Conservation (phyloP, 1,140 invertebrate genomes). For the Drosophila nigromelanica region DNA sequence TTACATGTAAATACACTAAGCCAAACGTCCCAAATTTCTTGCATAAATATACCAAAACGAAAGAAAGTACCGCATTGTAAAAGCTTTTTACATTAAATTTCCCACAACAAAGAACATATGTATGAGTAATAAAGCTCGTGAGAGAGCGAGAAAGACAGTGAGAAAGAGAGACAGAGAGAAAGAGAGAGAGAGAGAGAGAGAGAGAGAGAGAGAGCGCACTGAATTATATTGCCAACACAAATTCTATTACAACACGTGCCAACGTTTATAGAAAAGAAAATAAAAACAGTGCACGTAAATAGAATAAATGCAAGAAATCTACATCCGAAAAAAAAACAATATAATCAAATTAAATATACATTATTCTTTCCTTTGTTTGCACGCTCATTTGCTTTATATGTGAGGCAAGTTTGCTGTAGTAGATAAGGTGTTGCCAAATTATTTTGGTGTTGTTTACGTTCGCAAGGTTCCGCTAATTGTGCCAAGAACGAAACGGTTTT, state of each 20-base stretch:
- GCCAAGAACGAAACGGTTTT: constrained; percentile 60
- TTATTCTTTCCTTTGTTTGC: constrained; percentile 12
- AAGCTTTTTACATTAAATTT: constrained; percentile 61
- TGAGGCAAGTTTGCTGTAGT: not conserved
- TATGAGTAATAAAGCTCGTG: constrained; percentile 32
- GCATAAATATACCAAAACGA: constrained; percentile 24
- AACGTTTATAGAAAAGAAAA: not conserved
- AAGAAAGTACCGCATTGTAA: constrained; percentile 16
- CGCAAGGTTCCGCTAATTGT: constrained; percentile 71
- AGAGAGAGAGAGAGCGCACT: constrained; percentile 37
- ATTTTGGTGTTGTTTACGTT: constrained; percentile 13
- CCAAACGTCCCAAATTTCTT: not conserved
- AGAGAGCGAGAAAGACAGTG: constrained; percentile 2
- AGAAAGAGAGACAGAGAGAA: constrained; percentile 13
- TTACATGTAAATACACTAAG: too few relatives aligned
- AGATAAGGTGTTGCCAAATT: constrained; percentile 27
- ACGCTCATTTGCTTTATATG: not conserved
- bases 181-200: constrained; percentile 28
- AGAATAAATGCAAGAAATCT: constrained; percentile 10
- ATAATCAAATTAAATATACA: constrained; percentile 21
- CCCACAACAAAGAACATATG: constrained; percentile 79
- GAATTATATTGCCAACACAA: constrained; percentile 11
- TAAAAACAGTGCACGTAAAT: constrained; percentile 25
- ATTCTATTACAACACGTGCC: constrained; percentile 38
- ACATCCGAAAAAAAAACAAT: constrained; percentile 4